Evolutionary conservation across 2,113 vertebrate genomes (phyloP).

Genomic region (Barnardius zonarius): DNA sequence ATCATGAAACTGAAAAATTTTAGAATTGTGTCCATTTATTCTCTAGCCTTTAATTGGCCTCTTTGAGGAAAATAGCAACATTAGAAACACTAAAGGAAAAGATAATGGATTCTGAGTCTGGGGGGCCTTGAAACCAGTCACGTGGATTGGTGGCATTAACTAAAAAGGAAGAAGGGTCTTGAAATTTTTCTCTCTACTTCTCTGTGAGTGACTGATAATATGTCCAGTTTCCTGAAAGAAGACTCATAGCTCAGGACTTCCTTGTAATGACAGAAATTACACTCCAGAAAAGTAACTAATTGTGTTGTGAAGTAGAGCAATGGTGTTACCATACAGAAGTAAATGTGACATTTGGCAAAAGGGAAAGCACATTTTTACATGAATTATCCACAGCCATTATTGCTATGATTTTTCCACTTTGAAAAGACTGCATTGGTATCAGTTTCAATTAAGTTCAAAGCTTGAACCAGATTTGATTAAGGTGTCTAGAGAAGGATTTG

Average conservation of each 20-base stretch:
- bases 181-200: neutral
- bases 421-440: neutral
- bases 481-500: neutral
- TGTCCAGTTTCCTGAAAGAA: neutral
- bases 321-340: neutral
- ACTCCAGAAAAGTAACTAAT: neutral
- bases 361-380: rapidly evolving
- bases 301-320: neutral
- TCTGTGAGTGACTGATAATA: neutral
- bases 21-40: neutral
- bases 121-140: neutral
- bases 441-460: neutral
- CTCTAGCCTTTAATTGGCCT: neutral
- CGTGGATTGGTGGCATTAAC: neutral
- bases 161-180: neutral
- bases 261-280: neutral
- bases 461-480: neutral
- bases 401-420: neutral
- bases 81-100: neutral
- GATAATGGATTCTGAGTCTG: neutral
- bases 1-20: neutral
- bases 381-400: neutral
- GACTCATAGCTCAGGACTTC: neutral
- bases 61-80: neutral
- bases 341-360: neutral